Evolutionary conservation across 2,888 invertebrate genomes (phyloP).

Genomic region (Octonoba sinensis): DNA sequence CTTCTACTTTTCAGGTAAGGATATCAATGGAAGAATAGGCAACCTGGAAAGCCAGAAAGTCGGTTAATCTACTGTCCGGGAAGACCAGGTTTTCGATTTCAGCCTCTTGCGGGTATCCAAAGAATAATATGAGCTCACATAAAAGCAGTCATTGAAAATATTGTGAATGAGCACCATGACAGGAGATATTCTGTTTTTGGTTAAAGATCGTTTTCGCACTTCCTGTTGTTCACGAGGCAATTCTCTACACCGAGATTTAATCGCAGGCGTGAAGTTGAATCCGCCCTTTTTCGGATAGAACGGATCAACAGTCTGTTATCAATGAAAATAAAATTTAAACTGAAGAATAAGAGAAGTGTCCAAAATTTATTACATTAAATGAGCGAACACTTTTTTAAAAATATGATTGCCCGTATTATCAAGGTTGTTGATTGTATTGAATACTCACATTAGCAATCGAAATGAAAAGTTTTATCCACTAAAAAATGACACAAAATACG

Average conservation of each 20-base stretch:
- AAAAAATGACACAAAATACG: no score
- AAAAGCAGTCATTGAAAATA: constrained; percentile 28
- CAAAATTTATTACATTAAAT: no score
- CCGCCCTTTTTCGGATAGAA: no score
- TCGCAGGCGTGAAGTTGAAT: constrained; percentile 23
- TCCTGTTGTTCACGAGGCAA: constrained; percentile 21
- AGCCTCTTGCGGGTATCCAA: constrained; percentile 24
- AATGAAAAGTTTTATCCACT: no score
- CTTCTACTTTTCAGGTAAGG: constrained; percentile 3
- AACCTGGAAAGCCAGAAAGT: constrained; percentile 13
- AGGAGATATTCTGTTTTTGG: constrained; percentile 28
- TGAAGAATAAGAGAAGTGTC: no score
- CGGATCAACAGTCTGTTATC: no score
- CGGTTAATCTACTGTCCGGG: constrained; percentile 38
- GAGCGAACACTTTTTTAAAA: no score
- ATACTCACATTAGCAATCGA: no score
- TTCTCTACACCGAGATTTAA: constrained; percentile 5
- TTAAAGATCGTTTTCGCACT: constrained; percentile 42
- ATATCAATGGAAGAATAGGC: constrained; percentile 13
- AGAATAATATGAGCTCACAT: constrained; percentile 17
- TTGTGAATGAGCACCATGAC: constrained; percentile 36
- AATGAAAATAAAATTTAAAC: no score
- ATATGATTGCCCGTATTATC: no score
- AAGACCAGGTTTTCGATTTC: constrained; percentile 39
- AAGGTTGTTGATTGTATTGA: no score